Evolutionary conservation across 2,113 vertebrate genomes (phyloP), one percentile per base, ranked within the genome.

Genomic region (Bungarus multicinctus): DNA sequence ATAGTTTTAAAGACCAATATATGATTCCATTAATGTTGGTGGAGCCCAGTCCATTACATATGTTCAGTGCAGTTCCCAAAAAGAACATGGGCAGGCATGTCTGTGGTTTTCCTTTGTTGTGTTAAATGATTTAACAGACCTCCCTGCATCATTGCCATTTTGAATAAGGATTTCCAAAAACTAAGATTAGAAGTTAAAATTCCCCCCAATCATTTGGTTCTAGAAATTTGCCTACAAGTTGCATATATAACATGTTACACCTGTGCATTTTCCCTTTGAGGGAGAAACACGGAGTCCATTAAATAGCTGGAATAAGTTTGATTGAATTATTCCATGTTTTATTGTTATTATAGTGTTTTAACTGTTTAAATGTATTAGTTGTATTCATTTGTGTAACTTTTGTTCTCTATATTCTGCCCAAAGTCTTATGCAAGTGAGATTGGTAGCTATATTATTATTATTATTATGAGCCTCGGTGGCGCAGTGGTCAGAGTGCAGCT

Each of bases 21-120:
- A 81, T 81, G 34, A 81, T 81, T 43, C 74, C 34, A 20, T 81
- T 43, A 22, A 81, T 22, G 1, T 43, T 81, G 74, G 39, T 81
- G 34, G 64, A 81, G 39, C 6, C 34, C 16, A 81, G 34, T 39
- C 34, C 18, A 43, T 43, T 81, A 81, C 7, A 64, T 2, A 4
- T 14, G 3, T n/a, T 12, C 64, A 69, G 11, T 69, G 30, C 10
- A 64, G 14, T 69, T n/a, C 30, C 64, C 12, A 5, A n/a, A 69
- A 64, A 69, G 64, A 69, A 69, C 4, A 0, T 0, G 99, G 99
- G 99, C 99, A 96, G 98, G 98, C 45, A 0, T 2, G 57, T 91
- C 93, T 55, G 3, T 64, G 87, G 34, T 50, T 69, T 88, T 6
- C 60, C 18, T 69, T 30, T 81, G 34, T 69, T 88, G 47, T 39